Conservation (phyloP, 30 jellyfish, hydroid and myxozoan species). For the Hydractinia symbiolongicarpus region DNA sequence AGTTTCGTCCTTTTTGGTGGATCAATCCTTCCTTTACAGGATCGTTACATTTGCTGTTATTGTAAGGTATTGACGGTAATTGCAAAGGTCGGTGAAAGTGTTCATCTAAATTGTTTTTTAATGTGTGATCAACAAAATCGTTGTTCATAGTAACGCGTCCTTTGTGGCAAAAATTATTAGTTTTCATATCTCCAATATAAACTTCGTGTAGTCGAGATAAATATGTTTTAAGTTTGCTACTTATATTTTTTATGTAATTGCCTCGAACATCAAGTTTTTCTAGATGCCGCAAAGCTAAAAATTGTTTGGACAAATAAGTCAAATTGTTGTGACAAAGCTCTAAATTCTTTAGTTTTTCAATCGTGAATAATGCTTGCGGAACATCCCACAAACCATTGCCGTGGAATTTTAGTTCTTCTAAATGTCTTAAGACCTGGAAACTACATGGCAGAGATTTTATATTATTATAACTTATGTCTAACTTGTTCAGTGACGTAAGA, state of each 20-base stretch:
- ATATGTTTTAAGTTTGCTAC: background rate
- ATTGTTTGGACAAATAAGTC: constrained; percentile 6
- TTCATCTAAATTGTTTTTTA: too few species aligned
- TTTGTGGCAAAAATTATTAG: too few species aligned
- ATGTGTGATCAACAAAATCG: too few species aligned
- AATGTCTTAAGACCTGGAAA: background rate
- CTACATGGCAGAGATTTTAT: background rate
- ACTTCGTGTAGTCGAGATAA: background rate
- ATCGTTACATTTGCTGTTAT: too few species aligned
- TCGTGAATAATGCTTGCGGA: background rate
- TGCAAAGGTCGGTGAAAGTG: too few species aligned
- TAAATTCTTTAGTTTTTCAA: background rate
- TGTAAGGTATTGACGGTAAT: too few species aligned
- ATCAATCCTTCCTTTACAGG: too few species aligned
- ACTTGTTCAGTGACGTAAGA: background rate
- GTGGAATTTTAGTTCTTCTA: background rate
- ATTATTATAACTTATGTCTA: background rate
- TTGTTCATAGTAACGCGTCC: too few species aligned
- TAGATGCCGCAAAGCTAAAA: background rate
- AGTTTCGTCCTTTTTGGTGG: too few species aligned
- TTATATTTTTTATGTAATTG: background rate
- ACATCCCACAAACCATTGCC: background rate
- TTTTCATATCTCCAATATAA: background rate
- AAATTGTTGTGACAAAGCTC: background rate
- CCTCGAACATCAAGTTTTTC: background rate